phyloP scores from a whole-genome alignment of 2,797 vertebrate genomes.

The Orientallactaga sibirica region DNA sequence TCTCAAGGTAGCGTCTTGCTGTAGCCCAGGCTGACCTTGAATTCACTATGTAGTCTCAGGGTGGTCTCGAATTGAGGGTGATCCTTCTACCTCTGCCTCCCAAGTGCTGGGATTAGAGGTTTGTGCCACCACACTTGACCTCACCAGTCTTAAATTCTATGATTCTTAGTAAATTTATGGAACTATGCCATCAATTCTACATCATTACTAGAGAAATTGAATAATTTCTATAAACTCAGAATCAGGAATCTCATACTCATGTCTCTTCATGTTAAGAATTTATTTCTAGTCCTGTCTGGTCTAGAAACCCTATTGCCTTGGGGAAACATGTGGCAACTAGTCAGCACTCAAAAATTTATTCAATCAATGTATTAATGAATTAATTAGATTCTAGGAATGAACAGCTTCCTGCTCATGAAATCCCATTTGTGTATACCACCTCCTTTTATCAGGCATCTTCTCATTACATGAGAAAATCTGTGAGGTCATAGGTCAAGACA shows the following conservation, averaged over 20 bases:
- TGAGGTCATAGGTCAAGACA: neutral
- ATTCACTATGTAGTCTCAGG: too few species aligned
- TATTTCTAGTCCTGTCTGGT: neutral
- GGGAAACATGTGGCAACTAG: neutral
- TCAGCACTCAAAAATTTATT: neutral
- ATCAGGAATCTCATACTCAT: neutral
- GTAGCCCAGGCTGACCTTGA: too few species aligned
- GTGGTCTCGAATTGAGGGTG: too few species aligned
- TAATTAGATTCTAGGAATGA: neutral
- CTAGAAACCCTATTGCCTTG: neutral
- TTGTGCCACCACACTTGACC: neutral
- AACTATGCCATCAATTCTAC: neutral
- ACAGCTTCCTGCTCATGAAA: neutral
- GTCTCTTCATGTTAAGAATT: neutral
- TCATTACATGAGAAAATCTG: neutral
- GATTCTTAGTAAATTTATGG: neutral
- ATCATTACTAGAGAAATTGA: neutral
- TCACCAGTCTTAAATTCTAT: conserved; percentile 7
- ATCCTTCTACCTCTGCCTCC: too few species aligned
- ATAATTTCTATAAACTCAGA: neutral
- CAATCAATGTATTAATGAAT: neutral
- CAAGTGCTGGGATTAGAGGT: too few species aligned
- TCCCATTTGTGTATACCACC: neutral
- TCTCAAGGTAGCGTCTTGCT: too few species aligned
- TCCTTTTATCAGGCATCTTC: neutral